Evolutionary conservation across 1,140 invertebrate species (phyloP).

Genomic region (Caenorhabditis elegans): DNA sequence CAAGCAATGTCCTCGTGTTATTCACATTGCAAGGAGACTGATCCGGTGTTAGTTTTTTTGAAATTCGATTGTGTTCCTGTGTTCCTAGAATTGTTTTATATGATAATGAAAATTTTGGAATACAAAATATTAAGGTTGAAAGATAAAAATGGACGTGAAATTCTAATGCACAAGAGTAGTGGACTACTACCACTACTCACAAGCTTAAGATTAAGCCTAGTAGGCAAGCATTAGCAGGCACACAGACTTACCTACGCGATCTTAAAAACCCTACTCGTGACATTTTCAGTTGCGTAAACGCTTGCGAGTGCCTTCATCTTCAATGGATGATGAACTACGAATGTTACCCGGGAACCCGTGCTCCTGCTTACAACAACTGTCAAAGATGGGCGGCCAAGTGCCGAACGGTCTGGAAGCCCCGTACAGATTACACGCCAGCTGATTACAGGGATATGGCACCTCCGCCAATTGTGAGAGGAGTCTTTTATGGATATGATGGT

Average conservation of each 20-base stretch:
- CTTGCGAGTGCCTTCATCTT: conserved; percentile 53
- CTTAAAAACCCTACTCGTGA: too few species aligned
- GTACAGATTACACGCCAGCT: conserved; percentile 47
- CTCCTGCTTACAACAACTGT: conserved; percentile 46
- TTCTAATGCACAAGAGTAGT: too few species aligned
- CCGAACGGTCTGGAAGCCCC: conserved; percentile 47
- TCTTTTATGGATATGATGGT: conserved; percentile 55
- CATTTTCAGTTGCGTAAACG: conserved; percentile 45
- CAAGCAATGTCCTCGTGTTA: conserved; percentile 48
- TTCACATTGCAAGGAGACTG: conserved; percentile 48
- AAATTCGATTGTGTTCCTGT: too few species aligned
- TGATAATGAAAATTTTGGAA: too few species aligned
- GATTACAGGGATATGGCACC: conserved; percentile 46
- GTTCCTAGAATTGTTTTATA: too few species aligned
- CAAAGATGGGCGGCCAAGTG: conserved; percentile 53
- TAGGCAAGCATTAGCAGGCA: too few species aligned
- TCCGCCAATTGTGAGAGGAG: conserved; percentile 50
- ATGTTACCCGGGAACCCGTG: conserved; percentile 45
- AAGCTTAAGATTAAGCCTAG: too few species aligned
- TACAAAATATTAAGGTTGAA: too few species aligned
- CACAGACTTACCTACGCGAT: too few species aligned
- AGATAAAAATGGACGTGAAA: too few species aligned
- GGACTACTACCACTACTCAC: too few species aligned
- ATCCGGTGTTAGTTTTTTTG: conserved; percentile 44
- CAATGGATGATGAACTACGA: conserved; percentile 55